phyloP scores from a whole-genome alignment of 2,888 invertebrate species.

The Arenicola marina region DNA sequence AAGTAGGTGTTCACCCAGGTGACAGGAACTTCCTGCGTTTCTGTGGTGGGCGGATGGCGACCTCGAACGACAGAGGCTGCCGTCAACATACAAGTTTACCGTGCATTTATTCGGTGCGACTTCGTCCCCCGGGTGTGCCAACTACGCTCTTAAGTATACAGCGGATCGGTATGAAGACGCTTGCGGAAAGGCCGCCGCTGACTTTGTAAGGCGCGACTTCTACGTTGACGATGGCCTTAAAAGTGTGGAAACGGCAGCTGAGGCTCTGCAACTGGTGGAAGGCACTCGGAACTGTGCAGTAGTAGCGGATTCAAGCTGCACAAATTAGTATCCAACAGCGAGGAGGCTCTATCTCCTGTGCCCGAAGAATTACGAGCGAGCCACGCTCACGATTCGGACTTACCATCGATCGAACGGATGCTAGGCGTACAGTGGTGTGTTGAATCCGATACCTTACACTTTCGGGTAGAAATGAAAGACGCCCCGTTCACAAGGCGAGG shows the following conservation, averaged over 20 bases:
- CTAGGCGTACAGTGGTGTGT: slow-evolving; percentile 34
- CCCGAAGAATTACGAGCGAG: slow-evolving; percentile 3
- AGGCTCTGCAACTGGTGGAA: neutral
- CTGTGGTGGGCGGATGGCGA: slow-evolving; percentile 2
- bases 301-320: slow-evolving; percentile 4
- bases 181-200: neutral
- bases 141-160: neutral
- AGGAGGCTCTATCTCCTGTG: neutral
- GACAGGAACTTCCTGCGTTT: slow-evolving; percentile 3
- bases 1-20: neutral
- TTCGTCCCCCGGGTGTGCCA: neutral
- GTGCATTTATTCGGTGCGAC: slow-evolving; percentile 3
- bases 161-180: neutral
- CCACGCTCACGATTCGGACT: neutral
- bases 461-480: slow-evolving; percentile 26
- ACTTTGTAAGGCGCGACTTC: neutral
- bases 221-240: slow-evolving; percentile 4
- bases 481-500: slow-evolving; percentile 33
- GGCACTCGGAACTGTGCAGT: neutral
- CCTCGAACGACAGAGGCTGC: neutral
- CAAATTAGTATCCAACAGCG: slow-evolving; percentile 13
- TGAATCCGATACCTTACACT: slow-evolving; percentile 32
- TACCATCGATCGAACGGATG: neutral
- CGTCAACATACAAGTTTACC: neutral
- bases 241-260: neutral